phyloP scores from a whole-genome alignment of 1,140 invertebrate species.

The Listronotus bonariensis region DNA sequence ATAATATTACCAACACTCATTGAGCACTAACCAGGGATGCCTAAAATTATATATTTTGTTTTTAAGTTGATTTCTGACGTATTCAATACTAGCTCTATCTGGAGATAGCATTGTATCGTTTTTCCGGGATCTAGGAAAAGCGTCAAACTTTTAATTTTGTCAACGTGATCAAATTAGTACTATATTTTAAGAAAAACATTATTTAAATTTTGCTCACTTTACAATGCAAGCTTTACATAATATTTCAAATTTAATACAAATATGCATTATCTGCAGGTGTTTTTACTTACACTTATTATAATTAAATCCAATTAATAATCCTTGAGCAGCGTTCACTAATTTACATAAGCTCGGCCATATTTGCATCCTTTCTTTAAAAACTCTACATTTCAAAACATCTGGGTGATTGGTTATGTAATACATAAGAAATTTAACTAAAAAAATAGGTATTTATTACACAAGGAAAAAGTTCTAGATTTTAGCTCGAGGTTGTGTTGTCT shows the following conservation, averaged over 20 bases:
- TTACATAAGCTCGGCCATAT: constrained; percentile 81
- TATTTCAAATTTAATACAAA: constrained; percentile 1
- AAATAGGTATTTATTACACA: too few relatives aligned
- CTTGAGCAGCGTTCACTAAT: constrained; percentile 70
- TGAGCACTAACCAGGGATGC: too few relatives aligned
- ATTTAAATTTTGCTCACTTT: background rate
- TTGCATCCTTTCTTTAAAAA: constrained; percentile 70
- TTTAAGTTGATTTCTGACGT: too few relatives aligned
- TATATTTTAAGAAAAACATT: background rate
- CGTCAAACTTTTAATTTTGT: too few relatives aligned
- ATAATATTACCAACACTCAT: too few relatives aligned
- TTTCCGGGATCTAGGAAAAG: too few relatives aligned
- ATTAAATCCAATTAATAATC: constrained; percentile 57
- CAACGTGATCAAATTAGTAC: too few relatives aligned
- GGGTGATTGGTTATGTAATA: constrained; percentile 71
- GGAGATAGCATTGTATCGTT: too few relatives aligned
- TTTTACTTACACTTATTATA: constrained; percentile 57
- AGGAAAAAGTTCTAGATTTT: too few relatives aligned
- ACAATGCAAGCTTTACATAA: background rate
- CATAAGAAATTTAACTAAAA: constrained; percentile 73
- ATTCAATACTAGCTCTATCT: too few relatives aligned
- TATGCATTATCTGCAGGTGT: background rate
- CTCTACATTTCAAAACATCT: constrained; percentile 60
- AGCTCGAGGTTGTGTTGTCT: too few relatives aligned
- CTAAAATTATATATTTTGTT: too few relatives aligned